phyloP scores from a whole-genome alignment of 1,140 invertebrate species.

The Lanistes nyassanus region DNA sequence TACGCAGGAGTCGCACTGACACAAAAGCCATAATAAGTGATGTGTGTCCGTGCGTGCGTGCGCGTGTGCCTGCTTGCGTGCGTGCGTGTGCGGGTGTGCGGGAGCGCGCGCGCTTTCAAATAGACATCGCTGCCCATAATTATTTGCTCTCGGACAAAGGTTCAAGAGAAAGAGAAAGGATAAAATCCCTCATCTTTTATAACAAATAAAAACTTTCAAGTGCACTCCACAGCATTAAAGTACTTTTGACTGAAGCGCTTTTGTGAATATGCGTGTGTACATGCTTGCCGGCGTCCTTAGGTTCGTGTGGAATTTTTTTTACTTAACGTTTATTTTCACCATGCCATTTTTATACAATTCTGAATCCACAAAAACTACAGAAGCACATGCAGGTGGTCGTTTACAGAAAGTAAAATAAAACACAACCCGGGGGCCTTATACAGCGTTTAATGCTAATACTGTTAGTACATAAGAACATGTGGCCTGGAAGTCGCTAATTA shows the following conservation, averaged over 20 bases:
- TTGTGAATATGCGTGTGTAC: background rate
- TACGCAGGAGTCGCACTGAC: too few relatives aligned
- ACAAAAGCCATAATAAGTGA: too few relatives aligned
- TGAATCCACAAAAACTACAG: too few relatives aligned
- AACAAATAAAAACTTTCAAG: background rate
- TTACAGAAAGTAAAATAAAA: background rate
- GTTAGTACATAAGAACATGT: background rate
- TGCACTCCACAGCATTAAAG: background rate
- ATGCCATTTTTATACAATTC: too few relatives aligned
- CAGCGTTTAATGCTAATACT: background rate
- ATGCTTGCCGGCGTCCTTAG: background rate
- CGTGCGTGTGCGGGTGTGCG: slow-evolving; percentile 16
- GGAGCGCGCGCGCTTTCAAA: background rate
- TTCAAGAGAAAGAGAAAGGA: background rate
- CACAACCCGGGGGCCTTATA: background rate
- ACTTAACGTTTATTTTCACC: too few relatives aligned
- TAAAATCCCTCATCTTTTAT: background rate
- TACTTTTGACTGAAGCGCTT: background rate
- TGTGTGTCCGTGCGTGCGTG: slow-evolving; percentile 9
- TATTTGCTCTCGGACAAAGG: background rate
- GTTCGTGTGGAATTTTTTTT: background rate
- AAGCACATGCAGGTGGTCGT: background rate
- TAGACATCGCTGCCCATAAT: background rate
- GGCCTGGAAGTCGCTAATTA: background rate
- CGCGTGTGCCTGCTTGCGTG: too few relatives aligned